Base-by-base conservation (phyloP, 2,888 invertebrate genomes). In the Ellobium chinense region DNA sequence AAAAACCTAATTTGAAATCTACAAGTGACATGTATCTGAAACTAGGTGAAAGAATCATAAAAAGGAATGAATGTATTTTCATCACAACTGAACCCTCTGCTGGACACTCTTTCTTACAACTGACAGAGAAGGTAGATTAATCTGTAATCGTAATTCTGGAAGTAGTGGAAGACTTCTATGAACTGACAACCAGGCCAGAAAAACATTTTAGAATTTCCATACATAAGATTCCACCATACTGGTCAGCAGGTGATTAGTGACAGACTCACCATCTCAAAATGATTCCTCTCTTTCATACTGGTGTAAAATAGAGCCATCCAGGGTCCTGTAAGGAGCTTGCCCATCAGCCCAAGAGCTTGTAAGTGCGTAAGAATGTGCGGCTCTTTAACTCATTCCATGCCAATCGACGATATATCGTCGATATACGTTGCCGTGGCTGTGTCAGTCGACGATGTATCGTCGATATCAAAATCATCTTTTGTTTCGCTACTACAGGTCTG, bases 261-360 rank as follows among this genome's bases (percentile, higher is more conserved):
- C 27, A 60, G n/a, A 60, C 27, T 60, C 60, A 60, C 60, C 60
- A 60, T 21, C 27, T 60, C 60, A 60, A 60, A 60, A 27, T 60
- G 60, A 24, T 60, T 60, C 60, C 60, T 60, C n/a, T 60, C 60
- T 60, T 60, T 60, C 60, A 60, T 27, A 60, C 24, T 21, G 60
- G 60, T 60, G n/a, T 60, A 60, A 21, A 60, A 21, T n/a, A 60
- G 27, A 60, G 60, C 60, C 60, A 60, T 60, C 60, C 60, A 60
- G n/a, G 60, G 60, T 60, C 60, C 60, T 24, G 60, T 60, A 27
- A 60, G 24, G 24, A 60, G n/a, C 27, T 60, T 60, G n/a, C 60
- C 60, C 60, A 60, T 24, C n/a, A 60, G 60, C 60, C 60, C n/a
- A 60, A 60, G 60, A 60, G 27, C 60, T 27, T 60, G 60, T 21